A percentile compares a stretch with the other conserved stretches of the same genome.
Evolutionary conservation across 1,140 invertebrate species (phyloP).

Genomic region (Drosophila arawakana): DNA sequence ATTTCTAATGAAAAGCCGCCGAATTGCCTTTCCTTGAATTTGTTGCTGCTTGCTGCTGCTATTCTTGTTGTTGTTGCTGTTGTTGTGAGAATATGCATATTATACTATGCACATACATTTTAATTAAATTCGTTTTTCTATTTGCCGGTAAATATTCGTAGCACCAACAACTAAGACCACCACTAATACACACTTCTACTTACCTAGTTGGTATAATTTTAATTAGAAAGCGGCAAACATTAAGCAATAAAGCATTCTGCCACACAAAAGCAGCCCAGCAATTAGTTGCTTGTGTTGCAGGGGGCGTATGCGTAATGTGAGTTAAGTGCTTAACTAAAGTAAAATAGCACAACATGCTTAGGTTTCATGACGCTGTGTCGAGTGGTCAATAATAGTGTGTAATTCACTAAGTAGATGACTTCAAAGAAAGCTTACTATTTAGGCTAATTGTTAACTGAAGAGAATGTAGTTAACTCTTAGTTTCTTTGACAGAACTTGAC

Average conservation of each 20-base stretch:
- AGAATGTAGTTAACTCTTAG: not conserved
- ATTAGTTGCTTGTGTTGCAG: conserved; percentile 41
- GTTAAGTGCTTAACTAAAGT: conserved; percentile 6
- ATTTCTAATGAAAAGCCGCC: conserved; percentile 44
- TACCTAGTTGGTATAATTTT: conserved; percentile 34
- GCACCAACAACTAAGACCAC: conserved; percentile 20
- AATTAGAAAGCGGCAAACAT: conserved; percentile 44
- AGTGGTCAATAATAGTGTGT: conserved; percentile 18
- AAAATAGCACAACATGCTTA: conserved; percentile 6
- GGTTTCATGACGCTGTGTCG: not conserved
- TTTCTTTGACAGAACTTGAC: not conserved
- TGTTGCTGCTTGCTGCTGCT: conserved; percentile 28
- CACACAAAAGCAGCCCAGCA: conserved; percentile 35
- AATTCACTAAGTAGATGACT: not conserved
- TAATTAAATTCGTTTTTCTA: conserved; percentile 61
- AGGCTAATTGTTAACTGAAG: not conserved
- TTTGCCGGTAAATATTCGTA: conserved; percentile 46
- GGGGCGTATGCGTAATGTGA: conserved; percentile 36
- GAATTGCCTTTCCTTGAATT: conserved; percentile 51
- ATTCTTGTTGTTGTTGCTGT: conserved; percentile 46
- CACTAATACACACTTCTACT: not conserved
- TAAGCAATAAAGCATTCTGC: conserved; percentile 39
- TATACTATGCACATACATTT: conserved; percentile 52
- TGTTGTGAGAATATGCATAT: conserved; percentile 20
- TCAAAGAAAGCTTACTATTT: not conserved